Conservation (phyloP, 2,797 vertebrate genomes). For the Siniperca scherzeri region DNA sequence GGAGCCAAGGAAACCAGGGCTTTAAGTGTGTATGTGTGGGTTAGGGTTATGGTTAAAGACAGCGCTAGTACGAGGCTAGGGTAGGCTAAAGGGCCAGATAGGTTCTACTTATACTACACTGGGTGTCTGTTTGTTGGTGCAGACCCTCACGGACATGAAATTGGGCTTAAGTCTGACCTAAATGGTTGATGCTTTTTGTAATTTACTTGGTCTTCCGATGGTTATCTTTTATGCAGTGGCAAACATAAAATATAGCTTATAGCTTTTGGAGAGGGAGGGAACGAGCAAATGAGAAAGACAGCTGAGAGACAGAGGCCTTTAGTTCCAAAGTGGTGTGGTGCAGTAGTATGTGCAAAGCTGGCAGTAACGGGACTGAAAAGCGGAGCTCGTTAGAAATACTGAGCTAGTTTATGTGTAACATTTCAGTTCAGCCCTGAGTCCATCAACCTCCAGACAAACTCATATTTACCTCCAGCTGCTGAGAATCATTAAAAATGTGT, state of each 20-base stretch:
- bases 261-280: background rate
- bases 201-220: background rate
- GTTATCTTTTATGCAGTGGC: background rate
- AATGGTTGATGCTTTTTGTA: background rate
- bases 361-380: background rate
- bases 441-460: background rate
- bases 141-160: background rate
- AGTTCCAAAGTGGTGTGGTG: conserved; percentile 1
- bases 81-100: background rate
- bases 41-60: background rate
- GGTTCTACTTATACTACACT: background rate
- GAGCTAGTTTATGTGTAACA: too few species aligned
- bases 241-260: background rate
- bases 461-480: background rate
- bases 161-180: background rate
- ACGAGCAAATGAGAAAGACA: background rate
- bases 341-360: background rate
- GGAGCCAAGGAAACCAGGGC: background rate
- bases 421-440: background rate
- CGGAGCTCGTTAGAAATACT: background rate
- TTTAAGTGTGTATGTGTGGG: background rate
- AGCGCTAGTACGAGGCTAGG: background rate
- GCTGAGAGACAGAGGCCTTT: background rate
- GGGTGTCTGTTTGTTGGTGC: background rate
- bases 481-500: background rate